These are phyloP conservation scores for Tineola bisselliella DNA, from an alignment of 2,888 invertebrate genomes.

Conservation along the genomic window DNA sequence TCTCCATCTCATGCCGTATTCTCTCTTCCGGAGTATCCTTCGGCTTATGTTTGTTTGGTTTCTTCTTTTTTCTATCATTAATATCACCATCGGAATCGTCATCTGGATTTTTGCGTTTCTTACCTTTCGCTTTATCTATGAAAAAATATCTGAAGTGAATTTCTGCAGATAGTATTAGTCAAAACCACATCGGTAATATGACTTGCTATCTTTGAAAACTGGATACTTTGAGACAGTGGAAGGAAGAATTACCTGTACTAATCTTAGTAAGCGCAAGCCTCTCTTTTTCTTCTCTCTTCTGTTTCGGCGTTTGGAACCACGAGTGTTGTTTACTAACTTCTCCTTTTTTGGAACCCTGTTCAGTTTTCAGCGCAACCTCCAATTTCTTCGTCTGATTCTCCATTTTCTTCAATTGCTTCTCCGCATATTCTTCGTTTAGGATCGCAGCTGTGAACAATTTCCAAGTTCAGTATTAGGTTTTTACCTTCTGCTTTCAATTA, in stretches of 20 bases:
- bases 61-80: constrained; percentile 47
- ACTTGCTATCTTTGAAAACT: too few species aligned
- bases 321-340: constrained; percentile 59
- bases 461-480: constrained; percentile 9
- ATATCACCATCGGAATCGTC: constrained; percentile 39
- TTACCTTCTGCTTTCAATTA: too few species aligned
- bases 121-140: constrained; percentile 35
- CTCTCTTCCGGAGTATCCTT: constrained; percentile 71
- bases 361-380: constrained; percentile 40
- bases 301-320: constrained; percentile 89
- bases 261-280: constrained; percentile 54
- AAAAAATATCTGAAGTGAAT: too few species aligned
- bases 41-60: constrained; percentile 46
- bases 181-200: too few species aligned
- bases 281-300: constrained; percentile 82
- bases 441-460: constrained; percentile 66
- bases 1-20: constrained; percentile 71
- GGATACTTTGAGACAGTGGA: too few species aligned
- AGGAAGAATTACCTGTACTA: neutral
- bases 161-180: too few species aligned
- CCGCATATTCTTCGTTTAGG: constrained; percentile 84
- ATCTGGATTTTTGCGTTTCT: constrained; percentile 44
- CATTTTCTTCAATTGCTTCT: constrained; percentile 81
- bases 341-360: constrained; percentile 41
- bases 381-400: constrained; percentile 85